Evolutionary conservation across 2,888 invertebrate species (phyloP), one percentile per base, ranked within the genome.

Genomic region (Lottia scabra): DNA sequence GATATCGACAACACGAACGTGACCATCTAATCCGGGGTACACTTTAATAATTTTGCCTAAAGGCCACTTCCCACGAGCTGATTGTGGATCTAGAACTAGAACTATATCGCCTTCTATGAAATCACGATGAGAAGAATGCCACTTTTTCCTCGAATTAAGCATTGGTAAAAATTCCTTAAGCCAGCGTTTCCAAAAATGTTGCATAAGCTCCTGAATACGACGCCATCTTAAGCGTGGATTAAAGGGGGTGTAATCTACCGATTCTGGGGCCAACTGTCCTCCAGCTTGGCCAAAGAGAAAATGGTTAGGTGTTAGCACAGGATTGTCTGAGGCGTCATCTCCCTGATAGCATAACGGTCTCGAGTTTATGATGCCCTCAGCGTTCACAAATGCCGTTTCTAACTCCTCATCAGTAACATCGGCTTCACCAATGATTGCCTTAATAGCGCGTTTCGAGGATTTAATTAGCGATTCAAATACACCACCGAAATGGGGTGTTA

Each of bases 401-500:
- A n/a, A n/a, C n/a, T n/a, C n/a, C n/a, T n/a, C n/a, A n/a, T n/a
- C n/a, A n/a, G 12, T n/a, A n/a, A n/a, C n/a, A n/a, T n/a, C n/a
- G n/a, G 77, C 75, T 23, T 48, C 38, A 2, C 69, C 67, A 15
- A 80, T 48, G 1, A 80, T 75, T 13, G 73, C 74, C 65, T 68
- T 72, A 3, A 79, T 74, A 26, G 80, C 79, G 38, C 70, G 45
- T 71, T 80, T 81, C 12, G 79, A 76, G 26, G 63, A 46, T 44
- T 75, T 78, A 0, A 82, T 70, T 70, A 79, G 73, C 1, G 66
- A 62, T 62, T 80, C 77, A 67, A 77, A 76, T 12, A 75, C 73
- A 13, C 78, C 79, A 64, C 77, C 75, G 23, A 74, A 77, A 64
- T 81, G 76, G 48, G 79, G 80, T 4, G 78, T 76, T 0, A 69